Percentiles rank a stretch among this genome's conserved stretches.
Conservation (phyloP, 1,140 invertebrate genomes). For the Aphelinus certus region DNA sequence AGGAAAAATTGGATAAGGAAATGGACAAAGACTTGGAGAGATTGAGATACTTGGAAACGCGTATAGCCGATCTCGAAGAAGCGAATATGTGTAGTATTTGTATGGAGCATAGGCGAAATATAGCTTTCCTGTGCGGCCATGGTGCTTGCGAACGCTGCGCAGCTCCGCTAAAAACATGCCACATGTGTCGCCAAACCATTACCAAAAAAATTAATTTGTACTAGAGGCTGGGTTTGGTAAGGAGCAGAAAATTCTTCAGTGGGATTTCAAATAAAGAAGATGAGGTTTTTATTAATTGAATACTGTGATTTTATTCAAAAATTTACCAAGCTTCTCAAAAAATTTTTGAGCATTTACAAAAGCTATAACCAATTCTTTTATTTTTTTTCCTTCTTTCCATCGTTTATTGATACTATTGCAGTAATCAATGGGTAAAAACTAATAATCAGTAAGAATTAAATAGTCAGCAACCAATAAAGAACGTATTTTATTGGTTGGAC, state of each 20-base stretch:
- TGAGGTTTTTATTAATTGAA: constrained; percentile 37
- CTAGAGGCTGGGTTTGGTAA: constrained; percentile 51
- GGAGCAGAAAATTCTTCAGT: background rate
- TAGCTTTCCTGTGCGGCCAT: constrained; percentile 91
- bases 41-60: constrained; percentile 81
- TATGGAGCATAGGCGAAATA: constrained; percentile 81
- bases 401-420: constrained; percentile 14
- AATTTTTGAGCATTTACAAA: constrained; percentile 6
- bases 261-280: background rate
- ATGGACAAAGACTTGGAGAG: constrained; percentile 67
- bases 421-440: constrained; percentile 36
- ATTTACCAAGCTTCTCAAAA: background rate
- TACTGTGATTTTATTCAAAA: constrained; percentile 28
- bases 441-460: constrained; percentile 2
- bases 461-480: background rate
- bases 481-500: background rate
- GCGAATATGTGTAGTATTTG: constrained; percentile 82
- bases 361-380: constrained; percentile 5
- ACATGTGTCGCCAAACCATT: constrained; percentile 92
- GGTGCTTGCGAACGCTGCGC: constrained; percentile 86
- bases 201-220: constrained; percentile 88
- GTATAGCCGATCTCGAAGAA: constrained; percentile 90
- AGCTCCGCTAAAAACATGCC: constrained; percentile 83
- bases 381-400: background rate
- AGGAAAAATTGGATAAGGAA: constrained; percentile 61